Percentiles rank a stretch among this genome's conserved stretches.
Evolutionary conservation across 2,113 vertebrate genomes (phyloP).

Genomic region (Petromus typicus): DNA sequence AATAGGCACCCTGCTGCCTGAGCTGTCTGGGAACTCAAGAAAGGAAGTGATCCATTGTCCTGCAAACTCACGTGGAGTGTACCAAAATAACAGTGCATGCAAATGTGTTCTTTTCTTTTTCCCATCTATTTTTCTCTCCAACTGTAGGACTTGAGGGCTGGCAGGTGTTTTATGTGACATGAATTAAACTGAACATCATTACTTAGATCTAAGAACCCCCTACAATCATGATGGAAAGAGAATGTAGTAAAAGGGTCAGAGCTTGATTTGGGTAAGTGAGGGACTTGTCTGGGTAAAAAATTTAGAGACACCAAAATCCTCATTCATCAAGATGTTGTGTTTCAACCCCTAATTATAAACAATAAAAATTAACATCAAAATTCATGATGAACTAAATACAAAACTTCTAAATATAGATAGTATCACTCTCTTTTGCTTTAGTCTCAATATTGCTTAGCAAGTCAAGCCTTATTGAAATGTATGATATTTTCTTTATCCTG

Average conservation of each 20-base stretch:
- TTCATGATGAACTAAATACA: not conserved
- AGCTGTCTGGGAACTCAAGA: constrained; percentile 27
- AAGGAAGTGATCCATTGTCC: constrained; percentile 56
- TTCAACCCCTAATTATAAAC: not conserved
- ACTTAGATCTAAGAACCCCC: not conserved
- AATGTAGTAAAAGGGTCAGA: not conserved
- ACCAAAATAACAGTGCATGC: not conserved
- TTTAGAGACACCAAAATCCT: not conserved
- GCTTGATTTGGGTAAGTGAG: not conserved
- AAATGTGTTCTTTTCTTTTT: not conserved
- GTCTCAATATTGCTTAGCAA: not conserved
- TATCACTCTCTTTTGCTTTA: not conserved
- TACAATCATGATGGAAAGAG: not conserved
- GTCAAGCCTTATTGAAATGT: not conserved
- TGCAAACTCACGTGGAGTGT: not conserved
- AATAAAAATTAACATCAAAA: not conserved
- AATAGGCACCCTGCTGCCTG: constrained; percentile 12
- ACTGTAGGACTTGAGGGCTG: not conserved
- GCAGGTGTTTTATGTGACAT: not conserved
- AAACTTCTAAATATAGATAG: not conserved
- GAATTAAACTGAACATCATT: not conserved
- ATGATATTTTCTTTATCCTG: not conserved
- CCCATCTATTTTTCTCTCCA: constrained; percentile 42
- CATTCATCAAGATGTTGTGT: not conserved
- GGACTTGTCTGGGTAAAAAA: not conserved